phyloP scores from a whole-genome alignment of 92 coral and sea anemone species.

The Epizoanthus illoricatus region DNA sequence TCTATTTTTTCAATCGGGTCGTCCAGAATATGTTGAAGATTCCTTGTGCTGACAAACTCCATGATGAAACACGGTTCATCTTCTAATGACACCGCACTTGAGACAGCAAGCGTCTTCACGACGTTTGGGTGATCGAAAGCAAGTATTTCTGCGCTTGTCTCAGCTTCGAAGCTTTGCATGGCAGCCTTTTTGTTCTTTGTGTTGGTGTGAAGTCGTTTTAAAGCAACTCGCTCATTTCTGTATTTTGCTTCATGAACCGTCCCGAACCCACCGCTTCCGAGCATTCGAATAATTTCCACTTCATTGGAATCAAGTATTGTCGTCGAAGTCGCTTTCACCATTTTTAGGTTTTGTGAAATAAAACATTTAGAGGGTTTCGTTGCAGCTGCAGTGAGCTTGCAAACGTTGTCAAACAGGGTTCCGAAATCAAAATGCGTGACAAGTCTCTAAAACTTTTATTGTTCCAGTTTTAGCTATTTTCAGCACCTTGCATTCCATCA shows the following conservation, averaged over 20 bases:
- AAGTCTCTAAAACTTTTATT: not conserved
- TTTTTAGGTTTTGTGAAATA: conserved; percentile 24
- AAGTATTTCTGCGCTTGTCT: conserved; percentile 78
- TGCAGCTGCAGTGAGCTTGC: not conserved
- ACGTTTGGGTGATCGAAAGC: conserved; percentile 83
- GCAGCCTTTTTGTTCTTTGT: conserved; percentile 96
- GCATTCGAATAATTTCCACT: conserved; percentile 56
- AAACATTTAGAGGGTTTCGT: conserved; percentile 34
- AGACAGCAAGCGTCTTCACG: conserved; percentile 70
- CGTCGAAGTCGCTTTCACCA: conserved; percentile 44
- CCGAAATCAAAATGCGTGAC: not conserved
- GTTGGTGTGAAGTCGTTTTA: conserved; percentile 90
- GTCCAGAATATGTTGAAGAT: conserved; percentile 81
- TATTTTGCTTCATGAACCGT: conserved; percentile 83
- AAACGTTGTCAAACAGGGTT: conserved; percentile 7
- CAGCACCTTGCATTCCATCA: not conserved
- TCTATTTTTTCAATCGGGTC: conserved; percentile 82
- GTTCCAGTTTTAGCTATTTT: not conserved
- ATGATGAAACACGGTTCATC: conserved; percentile 91
- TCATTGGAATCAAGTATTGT: conserved; percentile 69
- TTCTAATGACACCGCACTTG: conserved; percentile 65
- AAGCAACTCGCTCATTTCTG: conserved; percentile 72
- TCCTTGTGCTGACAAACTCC: conserved; percentile 87
- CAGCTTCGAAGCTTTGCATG: conserved; percentile 93
- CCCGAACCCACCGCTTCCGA: conserved; percentile 97